These are phyloP conservation scores for Agonopterix alstromeriana DNA, from an alignment of 2,888 invertebrate species.

Conservation along the genomic window DNA sequence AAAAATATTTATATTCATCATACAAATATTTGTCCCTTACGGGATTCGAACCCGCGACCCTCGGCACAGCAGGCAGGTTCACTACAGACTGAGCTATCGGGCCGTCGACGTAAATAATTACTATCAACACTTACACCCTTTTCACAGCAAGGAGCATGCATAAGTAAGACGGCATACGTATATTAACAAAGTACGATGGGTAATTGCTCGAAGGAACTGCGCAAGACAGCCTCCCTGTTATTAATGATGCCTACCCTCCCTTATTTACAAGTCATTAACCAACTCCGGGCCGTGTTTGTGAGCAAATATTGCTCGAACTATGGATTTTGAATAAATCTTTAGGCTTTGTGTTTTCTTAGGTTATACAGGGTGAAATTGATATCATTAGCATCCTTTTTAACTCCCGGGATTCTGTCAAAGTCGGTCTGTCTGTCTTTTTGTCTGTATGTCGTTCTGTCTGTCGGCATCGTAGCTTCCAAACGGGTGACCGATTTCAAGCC, in stretches of 20 bases:
- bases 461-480: too few species aligned
- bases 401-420: too few species aligned
- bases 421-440: too few species aligned
- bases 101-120: background rate
- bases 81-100: too few species aligned
- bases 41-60: too few species aligned
- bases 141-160: background rate
- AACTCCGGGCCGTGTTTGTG: slow-evolving; percentile 13
- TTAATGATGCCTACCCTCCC: slow-evolving; percentile 21
- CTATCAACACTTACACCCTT: background rate
- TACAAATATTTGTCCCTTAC: too few species aligned
- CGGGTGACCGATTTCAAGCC: too few species aligned
- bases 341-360: background rate
- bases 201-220: slow-evolving; percentile 29
- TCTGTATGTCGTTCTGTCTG: too few species aligned
- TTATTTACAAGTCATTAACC: slow-evolving; percentile 31
- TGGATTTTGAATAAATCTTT: slow-evolving; percentile 13
- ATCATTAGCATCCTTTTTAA: too few species aligned
- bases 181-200: slow-evolving; percentile 11
- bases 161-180: background rate
- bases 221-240: slow-evolving; percentile 23
- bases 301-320: slow-evolving; percentile 18
- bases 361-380: too few species aligned
- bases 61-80: too few species aligned
- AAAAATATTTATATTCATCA: too few species aligned